phyloP scores from a whole-genome alignment of 2,113 vertebrate genomes.

The Ophiodon elongatus region DNA sequence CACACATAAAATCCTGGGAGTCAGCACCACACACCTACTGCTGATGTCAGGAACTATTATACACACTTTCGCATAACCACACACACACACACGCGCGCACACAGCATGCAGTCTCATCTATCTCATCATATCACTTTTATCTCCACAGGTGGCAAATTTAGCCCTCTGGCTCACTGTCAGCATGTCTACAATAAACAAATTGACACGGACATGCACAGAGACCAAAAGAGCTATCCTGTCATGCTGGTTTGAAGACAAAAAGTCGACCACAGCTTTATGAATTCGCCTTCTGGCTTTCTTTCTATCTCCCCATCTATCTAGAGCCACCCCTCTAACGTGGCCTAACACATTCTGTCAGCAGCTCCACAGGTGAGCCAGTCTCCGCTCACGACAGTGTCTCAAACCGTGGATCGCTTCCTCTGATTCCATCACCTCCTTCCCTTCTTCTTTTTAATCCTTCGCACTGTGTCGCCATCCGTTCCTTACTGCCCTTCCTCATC shows the following conservation, averaged over 20 bases:
- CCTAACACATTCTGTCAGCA: constrained; percentile 53
- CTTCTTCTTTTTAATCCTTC: constrained; percentile 15
- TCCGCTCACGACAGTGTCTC: constrained; percentile 38
- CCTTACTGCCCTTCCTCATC: constrained; percentile 33
- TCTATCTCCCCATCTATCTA: constrained; percentile 25
- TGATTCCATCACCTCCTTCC: constrained; percentile 12
- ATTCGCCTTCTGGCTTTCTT: constrained; percentile 25
- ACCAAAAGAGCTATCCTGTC: constrained; percentile 27
- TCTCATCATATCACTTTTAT: constrained; percentile 75
- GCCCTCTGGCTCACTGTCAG: constrained; percentile 65
- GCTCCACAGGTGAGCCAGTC: constrained; percentile 72
- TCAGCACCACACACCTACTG: constrained; percentile 66
- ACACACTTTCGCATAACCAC: constrained; percentile 50
- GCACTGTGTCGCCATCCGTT: constrained; percentile 1
- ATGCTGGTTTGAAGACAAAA: constrained; percentile 7
- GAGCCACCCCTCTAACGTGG: constrained; percentile 19
- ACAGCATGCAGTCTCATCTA: constrained; percentile 25
- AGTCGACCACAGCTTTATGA: constrained; percentile 19
- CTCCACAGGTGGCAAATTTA: constrained; percentile 76
- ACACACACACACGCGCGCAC: constrained; percentile 31
- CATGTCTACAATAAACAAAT: constrained; percentile 62
- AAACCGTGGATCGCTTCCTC: constrained; percentile 2
- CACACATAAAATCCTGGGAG: constrained; percentile 55
- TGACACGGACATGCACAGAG: constrained; percentile 36
- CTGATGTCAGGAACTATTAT: constrained; percentile 72